Percentiles rank a stretch among this genome's conserved stretches.
Evolutionary conservation across 2,797 vertebrate genomes (phyloP).

Genomic region (Hylomyscus alleni): DNA sequence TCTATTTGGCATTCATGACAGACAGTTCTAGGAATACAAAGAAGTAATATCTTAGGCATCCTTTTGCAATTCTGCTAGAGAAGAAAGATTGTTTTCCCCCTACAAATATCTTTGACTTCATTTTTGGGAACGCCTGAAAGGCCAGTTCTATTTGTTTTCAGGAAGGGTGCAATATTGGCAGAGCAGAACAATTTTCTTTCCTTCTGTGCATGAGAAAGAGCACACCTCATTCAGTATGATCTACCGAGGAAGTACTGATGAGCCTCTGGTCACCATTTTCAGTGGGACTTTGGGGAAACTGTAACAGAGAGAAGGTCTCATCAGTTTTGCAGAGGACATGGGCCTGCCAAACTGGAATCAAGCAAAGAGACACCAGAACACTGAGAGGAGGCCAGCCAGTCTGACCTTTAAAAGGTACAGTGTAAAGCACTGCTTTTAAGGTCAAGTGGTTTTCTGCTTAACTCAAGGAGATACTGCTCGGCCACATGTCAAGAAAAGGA

Average conservation of each 20-base stretch:
- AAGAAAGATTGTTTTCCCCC: conserved; percentile 5
- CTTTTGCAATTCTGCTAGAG: conserved; percentile 22
- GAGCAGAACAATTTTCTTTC: conserved; percentile 51
- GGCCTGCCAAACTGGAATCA: conserved; percentile 39
- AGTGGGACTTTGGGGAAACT: conserved; percentile 26
- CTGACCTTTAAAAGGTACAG: conserved; percentile 25
- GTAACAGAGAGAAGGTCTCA: not conserved
- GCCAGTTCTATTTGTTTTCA: conserved; percentile 75
- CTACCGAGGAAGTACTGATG: not conserved
- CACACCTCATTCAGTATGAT: not conserved
- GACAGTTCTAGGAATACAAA: conserved; percentile 4
- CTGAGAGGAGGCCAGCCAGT: not conserved
- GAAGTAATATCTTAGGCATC: conserved; percentile 29
- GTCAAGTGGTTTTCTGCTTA: conserved; percentile 12
- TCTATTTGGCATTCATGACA: not conserved
- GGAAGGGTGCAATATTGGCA: conserved; percentile 59
- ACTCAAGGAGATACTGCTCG: conserved; percentile 1
- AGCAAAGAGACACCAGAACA: not conserved
- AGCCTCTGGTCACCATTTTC: not conserved
- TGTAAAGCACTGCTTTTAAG: conserved; percentile 16
- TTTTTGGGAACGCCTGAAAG: conserved; percentile 70
- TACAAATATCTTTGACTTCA: conserved; percentile 52
- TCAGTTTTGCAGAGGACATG: not conserved
- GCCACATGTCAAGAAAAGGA: conserved; percentile 18
- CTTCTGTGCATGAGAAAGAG: not conserved